phyloP scores from a whole-genome alignment of 2,888 invertebrate genomes.

The Gerris lacustris region DNA sequence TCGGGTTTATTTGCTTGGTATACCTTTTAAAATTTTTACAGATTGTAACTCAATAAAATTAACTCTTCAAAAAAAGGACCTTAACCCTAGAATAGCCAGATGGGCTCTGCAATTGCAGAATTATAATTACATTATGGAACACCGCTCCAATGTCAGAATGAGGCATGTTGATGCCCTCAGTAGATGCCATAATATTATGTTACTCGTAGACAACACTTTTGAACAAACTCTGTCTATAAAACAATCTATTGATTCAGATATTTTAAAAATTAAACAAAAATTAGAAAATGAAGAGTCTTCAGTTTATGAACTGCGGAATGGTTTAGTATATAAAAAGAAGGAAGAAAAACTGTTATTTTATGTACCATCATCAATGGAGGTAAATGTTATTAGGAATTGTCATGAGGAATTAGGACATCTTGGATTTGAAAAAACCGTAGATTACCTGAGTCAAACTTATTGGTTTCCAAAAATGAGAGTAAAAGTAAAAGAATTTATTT shows the following conservation, averaged over 20 bases:
- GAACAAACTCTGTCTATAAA: conserved; percentile 27
- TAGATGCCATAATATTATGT: conserved; percentile 28
- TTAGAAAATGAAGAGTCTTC: conserved; percentile 11
- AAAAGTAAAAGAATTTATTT: conserved; percentile 8
- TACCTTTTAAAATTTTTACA: conserved; percentile 32
- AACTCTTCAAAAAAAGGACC: conserved; percentile 31
- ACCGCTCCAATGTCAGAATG: conserved; percentile 29
- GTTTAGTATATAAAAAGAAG: conserved; percentile 12
- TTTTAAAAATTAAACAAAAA: background rate
- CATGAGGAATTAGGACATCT: conserved; percentile 13
- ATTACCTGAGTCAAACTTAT: conserved; percentile 6
- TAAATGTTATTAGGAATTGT: conserved; percentile 7
- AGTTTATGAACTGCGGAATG: conserved; percentile 14
- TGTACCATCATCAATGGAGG: conserved; percentile 10
- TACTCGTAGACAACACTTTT: conserved; percentile 28
- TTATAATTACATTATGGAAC: conserved; percentile 29
- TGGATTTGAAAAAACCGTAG: conserved; percentile 8
- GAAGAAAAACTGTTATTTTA: conserved; percentile 14
- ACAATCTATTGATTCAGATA: conserved; percentile 14
- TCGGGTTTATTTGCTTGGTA: conserved; percentile 33
- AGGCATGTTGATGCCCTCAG: conserved; percentile 31
- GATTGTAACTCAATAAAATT: conserved; percentile 34
- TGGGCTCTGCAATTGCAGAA: conserved; percentile 32
- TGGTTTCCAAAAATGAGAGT: conserved; percentile 13
- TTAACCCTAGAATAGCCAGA: conserved; percentile 30